Evolutionary conservation across 2,888 invertebrate genomes (phyloP).

Genomic region (Junonia oenone): DNA sequence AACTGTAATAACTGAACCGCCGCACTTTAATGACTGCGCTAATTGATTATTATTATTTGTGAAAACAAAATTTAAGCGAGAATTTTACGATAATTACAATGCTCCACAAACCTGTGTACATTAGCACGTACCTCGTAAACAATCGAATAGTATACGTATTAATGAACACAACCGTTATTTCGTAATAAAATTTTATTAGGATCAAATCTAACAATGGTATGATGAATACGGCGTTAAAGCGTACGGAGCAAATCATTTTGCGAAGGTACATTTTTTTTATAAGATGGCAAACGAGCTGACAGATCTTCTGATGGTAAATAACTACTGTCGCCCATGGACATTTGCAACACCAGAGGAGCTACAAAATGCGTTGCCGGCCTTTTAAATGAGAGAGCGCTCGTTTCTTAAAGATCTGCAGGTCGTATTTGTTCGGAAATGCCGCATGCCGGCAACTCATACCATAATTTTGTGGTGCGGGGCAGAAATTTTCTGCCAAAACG

Average conservation of each 20-base stretch:
- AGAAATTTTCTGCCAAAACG: too few species aligned
- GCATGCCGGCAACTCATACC: too few species aligned
- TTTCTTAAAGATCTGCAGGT: too few species aligned
- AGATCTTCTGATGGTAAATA: too few species aligned
- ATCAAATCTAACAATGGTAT: not conserved
- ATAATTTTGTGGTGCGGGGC: too few species aligned
- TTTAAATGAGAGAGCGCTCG: too few species aligned
- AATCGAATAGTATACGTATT: not conserved
- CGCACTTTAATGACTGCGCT: constrained; percentile 7
- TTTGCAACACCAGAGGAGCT: too few species aligned
- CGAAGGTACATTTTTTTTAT: too few species aligned
- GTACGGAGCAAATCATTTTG: not conserved
- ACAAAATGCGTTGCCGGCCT: too few species aligned
- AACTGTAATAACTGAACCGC: not conserved
- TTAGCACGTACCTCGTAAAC: not conserved
- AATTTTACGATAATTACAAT: not conserved
- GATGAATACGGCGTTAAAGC: not conserved
- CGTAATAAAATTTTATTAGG: not conserved
- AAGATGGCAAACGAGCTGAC: too few species aligned
- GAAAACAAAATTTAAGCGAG: constrained; percentile 1
- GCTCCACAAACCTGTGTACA: not conserved
- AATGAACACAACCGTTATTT: not conserved
- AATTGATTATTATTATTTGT: constrained; percentile 3
- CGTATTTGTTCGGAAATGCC: too few species aligned
- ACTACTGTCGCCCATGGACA: too few species aligned